Base-by-base conservation (phyloP, 2,888 invertebrate genomes). In the Calameuta idolon region DNA sequence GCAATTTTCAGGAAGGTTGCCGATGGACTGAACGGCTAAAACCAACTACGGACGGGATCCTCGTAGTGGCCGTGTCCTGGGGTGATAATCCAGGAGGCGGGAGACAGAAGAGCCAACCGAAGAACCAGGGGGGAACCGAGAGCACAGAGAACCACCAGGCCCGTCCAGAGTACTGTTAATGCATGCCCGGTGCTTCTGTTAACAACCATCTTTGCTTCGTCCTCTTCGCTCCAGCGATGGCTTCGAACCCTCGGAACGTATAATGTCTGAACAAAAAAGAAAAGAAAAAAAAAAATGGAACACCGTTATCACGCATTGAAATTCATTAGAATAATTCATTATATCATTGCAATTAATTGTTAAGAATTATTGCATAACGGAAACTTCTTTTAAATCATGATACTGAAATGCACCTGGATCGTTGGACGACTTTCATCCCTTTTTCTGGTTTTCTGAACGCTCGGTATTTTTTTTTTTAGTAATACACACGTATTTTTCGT, bases 81-180 rank as follows among this genome's bases (percentile, higher is more conserved):
- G 79, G 74, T 77, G 73, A 69, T 40, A 34, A 68, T 69, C 79
- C 74, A 73, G 77, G 79, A 77, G 79, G 79, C 81, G 82, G 81
- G 77, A 78, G 79, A 76, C 55, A 23, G 55, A 75, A 78, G 75
- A 76, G 73, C 33, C 75, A 78, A 55, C 23, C 9, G 23, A 55
- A 55, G 55, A 55, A 37, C 35, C 35, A 33, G 33, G 35, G 12
- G 79, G 81, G 33, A 83, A 82, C 82, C 79, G 12, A 35, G 35
- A 35, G 12, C 12, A 35, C 35, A 84, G 86, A 87, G 88, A 87
- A 85, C 82, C 84, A 30, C 9, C 30, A 31, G 12, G 30, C 33
- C 87, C 87, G 88, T 89, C 87, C 87, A 85, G 89, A 90, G 90
- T 90, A 90, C 90, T 91, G 91, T 91, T 91, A 91, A 91, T 91